phyloP scores from a whole-genome alignment of 2,797 vertebrate species.

The Crax fasciolata region DNA sequence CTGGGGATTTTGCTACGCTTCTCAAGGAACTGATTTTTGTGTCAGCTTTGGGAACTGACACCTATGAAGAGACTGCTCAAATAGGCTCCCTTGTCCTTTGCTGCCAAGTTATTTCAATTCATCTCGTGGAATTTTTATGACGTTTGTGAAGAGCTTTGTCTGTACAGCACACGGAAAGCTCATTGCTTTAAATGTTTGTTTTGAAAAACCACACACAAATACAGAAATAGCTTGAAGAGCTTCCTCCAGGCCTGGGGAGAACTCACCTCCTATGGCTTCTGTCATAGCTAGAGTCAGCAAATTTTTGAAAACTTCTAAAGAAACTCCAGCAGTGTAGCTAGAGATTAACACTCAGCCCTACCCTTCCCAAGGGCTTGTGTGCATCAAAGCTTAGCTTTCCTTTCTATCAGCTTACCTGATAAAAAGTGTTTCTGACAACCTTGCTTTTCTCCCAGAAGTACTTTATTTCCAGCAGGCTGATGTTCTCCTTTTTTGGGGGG shows the following conservation, averaged over 20 bases:
- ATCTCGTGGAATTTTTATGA: background rate
- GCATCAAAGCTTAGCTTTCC: background rate
- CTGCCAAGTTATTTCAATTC: background rate
- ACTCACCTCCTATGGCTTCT: background rate
- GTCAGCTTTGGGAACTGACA: background rate
- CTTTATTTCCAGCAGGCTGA: background rate
- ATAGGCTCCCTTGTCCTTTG: background rate
- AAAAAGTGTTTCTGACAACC: background rate
- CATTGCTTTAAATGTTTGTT: background rate
- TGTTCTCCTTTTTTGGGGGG: background rate
- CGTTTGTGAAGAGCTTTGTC: conserved; percentile 6
- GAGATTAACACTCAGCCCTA: background rate
- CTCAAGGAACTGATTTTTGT: conserved; percentile 14
- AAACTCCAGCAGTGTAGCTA: background rate
- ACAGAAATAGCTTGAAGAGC: background rate
- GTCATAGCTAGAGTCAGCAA: rapidly evolving
- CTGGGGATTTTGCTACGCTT: conserved; percentile 9
- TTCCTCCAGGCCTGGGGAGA: background rate
- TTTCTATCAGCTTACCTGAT: background rate
- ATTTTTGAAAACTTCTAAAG: background rate
- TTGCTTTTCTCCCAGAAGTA: background rate
- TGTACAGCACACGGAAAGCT: background rate
- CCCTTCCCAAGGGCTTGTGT: background rate
- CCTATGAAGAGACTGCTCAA: background rate
- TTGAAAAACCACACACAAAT: background rate